Evolutionary conservation across 1,140 invertebrate species (phyloP), one percentile per base, ranked within the genome.

Genomic region (Anthonomus grandis): DNA sequence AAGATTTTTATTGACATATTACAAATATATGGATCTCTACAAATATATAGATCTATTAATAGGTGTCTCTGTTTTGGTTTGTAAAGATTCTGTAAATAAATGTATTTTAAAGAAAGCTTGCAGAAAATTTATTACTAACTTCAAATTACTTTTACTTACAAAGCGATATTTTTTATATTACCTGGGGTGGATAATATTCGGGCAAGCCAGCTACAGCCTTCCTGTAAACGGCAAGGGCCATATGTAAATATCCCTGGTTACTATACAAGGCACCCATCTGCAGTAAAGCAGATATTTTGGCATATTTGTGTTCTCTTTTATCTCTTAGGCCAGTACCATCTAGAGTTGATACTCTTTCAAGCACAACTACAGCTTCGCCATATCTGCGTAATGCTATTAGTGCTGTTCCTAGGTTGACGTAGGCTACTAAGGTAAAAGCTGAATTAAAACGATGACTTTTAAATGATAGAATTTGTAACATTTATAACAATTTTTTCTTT

Each of bases 361-460:
- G 85, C 38, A 91, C 85, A 60, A 86, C 82, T 25, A 87, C 86
- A 9, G 94, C 95, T 69, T 95, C 91, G 41, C 87, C 81, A 60
- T 85, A 83, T 39, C 87, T 79, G 8, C 92, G 93, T 42, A 90
- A 78, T 8, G 89, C 83, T 61, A 90, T 86, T 59, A 95, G 79
- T 18, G 93, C 87, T 57, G 93, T 86, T 1, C 93, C 95, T 65
- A 97, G 80, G 71, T 97, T 97, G 53, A 97, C 84, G 76, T 97
- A 93, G 34, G 95, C 95, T 82, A 96, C 93, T 96, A 82, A 21
- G n/a, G n/a, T n/a, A n/a, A n/a, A n/a, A n/a, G n/a, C n/a, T n/a
- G n/a, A n/a, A n/a, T n/a, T n/a, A n/a, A n/a, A n/a, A n/a, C n/a
- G n/a, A n/a, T n/a, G n/a, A n/a, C n/a, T n/a, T n/a, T n/a, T n/a